Evolutionary conservation across 1,140 invertebrate genomes (phyloP), one percentile per base, ranked within the genome.

Genomic region (Anadara kagoshimensis): DNA sequence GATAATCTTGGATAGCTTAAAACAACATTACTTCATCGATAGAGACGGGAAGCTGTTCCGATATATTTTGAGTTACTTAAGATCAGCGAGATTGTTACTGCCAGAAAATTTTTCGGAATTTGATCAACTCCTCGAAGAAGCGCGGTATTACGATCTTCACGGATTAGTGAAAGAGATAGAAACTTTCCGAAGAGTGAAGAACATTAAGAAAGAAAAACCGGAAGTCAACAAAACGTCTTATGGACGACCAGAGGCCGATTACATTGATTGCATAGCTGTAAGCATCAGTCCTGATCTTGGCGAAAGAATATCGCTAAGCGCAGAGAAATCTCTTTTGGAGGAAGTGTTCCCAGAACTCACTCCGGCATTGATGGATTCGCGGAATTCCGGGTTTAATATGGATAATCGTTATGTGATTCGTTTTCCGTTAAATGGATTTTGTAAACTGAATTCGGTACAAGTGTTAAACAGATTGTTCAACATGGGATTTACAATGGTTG

Each of bases 1-100:
- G 0, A 98, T 99, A 77, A 96, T 99, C 4, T 89, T 99, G 82
- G 97, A 99, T 86, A 96, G 95, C 5, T 90, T 99, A 78, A 99
- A 99, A 87, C 97, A 99, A 86, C 97, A 99, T 86, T 99, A 98
- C 89, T 99, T 99, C 91, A 98, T 98, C 78, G 97, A 99, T 90
- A 92, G 97, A 72, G 96, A 98, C 84, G 96, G 96, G 0, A 94
- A 94, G 59, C 97, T 98, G 95, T 98, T 98, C 90, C 92, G 97
- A 22, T 96, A 98, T 88, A 95, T 99, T 83, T 91, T 99, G 29
- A 98, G 98, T 91, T 99, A 96, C 89, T 93, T 98, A 92, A 92
- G 97, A 79, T 97, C 97, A 88, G 94, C 94, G 45, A 93, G 93
- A 80, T 91, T 98, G 51, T 90, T 96, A 57, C 93, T 98, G 83